These are phyloP conservation scores for Nectonema munidae DNA, from an alignment of 2,888 invertebrate genomes.

Conservation along the genomic window DNA sequence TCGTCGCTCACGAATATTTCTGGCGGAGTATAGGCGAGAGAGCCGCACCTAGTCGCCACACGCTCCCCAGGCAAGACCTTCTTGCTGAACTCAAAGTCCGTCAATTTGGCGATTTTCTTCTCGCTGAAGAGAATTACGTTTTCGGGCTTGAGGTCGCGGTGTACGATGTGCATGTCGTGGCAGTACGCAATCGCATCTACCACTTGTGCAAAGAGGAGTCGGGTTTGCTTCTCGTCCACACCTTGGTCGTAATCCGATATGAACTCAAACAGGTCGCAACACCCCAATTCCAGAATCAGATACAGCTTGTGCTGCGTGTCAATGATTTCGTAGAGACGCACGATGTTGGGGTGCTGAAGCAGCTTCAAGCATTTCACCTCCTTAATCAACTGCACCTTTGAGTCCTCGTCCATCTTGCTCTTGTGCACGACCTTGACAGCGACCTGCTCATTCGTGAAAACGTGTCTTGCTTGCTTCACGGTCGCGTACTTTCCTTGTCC, in stretches of 20 bases:
- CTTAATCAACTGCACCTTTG: slow-evolving; percentile 73
- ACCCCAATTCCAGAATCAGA: slow-evolving; percentile 65
- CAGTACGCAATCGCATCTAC: slow-evolving; percentile 84
- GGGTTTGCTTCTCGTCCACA: slow-evolving; percentile 29
- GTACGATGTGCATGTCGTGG: slow-evolving; percentile 55
- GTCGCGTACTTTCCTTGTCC: slow-evolving; percentile 95
- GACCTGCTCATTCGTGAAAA: slow-evolving; percentile 90
- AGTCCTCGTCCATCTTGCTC: slow-evolving; percentile 72
- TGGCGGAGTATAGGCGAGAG: slow-evolving; percentile 88
- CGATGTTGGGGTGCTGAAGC: slow-evolving; percentile 94
- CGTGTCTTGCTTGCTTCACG: slow-evolving; percentile 80
- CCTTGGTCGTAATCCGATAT: slow-evolving; percentile 71
- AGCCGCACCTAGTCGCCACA: slow-evolving; percentile 84
- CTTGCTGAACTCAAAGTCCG: slow-evolving; percentile 92
- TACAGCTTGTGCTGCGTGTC: slow-evolving; percentile 72
- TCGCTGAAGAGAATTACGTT: slow-evolving; percentile 97
- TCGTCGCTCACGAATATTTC: slow-evolving; percentile 90
- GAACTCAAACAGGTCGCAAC: slow-evolving; percentile 88
- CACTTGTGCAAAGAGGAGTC: slow-evolving; percentile 70
- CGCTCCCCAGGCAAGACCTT: slow-evolving; percentile 58
- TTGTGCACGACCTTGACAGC: slow-evolving; percentile 92
- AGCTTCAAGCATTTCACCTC: slow-evolving; percentile 55
- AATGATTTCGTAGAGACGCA: slow-evolving; percentile 85
- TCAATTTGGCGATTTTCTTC: slow-evolving; percentile 72
- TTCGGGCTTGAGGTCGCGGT: slow-evolving; percentile 85